These are phyloP conservation scores for Horisme vitalbata DNA, from an alignment of 2,888 invertebrate species.

Conservation along the genomic window DNA sequence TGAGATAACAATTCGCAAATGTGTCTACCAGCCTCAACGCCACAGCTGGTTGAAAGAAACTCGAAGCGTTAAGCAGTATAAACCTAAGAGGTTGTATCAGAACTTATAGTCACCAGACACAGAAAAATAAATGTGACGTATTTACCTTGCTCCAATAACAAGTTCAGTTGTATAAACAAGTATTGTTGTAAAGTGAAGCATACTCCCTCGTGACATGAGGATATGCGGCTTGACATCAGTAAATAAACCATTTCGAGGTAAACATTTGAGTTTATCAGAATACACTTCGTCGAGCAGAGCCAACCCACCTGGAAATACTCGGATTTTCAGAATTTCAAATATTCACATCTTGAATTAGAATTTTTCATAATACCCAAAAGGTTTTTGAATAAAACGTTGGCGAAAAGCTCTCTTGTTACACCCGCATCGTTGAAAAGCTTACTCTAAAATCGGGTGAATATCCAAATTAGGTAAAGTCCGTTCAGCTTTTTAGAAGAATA, in stretches of 20 bases:
- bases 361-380: background rate
- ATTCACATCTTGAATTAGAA: background rate
- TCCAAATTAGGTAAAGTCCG: conserved; percentile 5
- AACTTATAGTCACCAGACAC: too few species aligned
- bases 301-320: background rate
- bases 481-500: conserved; percentile 1
- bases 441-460: background rate
- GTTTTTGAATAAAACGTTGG: background rate
- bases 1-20: too few species aligned
- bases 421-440: conserved; percentile 1
- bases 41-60: too few species aligned
- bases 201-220: conserved; percentile 26
- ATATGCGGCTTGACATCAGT: conserved; percentile 44
- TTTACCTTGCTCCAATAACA: too few species aligned
- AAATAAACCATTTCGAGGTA: conserved; percentile 47
- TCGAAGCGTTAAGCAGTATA: too few species aligned
- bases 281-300: background rate
- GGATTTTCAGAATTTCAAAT: background rate
- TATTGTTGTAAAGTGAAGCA: conserved; percentile 37
- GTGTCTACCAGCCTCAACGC: too few species aligned
- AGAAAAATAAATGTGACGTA: too few species aligned
- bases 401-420: background rate
- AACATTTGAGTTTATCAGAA: background rate
- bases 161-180: too few species aligned
- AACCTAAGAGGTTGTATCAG: too few species aligned